Conservation (phyloP, 2,888 invertebrate genomes). For the Augiades crinisus region DNA sequence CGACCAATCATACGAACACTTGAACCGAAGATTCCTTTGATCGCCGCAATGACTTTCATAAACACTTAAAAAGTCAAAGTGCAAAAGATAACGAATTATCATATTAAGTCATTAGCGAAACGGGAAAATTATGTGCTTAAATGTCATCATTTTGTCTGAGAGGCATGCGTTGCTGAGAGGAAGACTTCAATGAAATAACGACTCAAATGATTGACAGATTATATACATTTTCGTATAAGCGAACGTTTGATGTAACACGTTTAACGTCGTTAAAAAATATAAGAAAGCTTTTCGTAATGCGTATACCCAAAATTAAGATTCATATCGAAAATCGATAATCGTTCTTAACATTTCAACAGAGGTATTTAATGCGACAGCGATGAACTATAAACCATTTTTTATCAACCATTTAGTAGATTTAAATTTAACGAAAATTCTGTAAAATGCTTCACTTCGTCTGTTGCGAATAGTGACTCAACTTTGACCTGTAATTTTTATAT, state of each 20-base stretch:
- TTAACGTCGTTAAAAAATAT: conserved; percentile 6
- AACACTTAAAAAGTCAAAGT: conserved; percentile 30
- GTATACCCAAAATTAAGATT: conserved; percentile 15
- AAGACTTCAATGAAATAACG: conserved; percentile 10
- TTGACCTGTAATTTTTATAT: too few relatives aligned
- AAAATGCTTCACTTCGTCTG: too few relatives aligned
- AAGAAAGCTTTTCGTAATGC: conserved; percentile 10
- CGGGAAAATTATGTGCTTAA: conserved; percentile 36
- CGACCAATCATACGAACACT: conserved; percentile 10
- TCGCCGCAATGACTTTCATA: conserved; percentile 17
- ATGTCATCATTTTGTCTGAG: conserved; percentile 30
- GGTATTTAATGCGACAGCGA: not conserved
- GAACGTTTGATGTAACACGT: conserved; percentile 4
- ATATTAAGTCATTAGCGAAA: conserved; percentile 40
- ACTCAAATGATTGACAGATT: conserved; percentile 31
- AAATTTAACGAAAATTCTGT: too few relatives aligned
- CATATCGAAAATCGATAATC: conserved; percentile 20
- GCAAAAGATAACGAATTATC: conserved; percentile 32
- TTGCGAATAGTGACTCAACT: too few relatives aligned
- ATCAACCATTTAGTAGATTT: too few relatives aligned
- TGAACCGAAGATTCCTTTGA: conserved; percentile 18
- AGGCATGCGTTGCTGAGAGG: conserved; percentile 1
- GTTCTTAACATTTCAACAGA: conserved; percentile 1
- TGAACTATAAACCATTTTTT: too few relatives aligned
- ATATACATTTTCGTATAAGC: conserved; percentile 9